A percentile compares a stretch with the other conserved stretches of the same genome.
phyloP scores from a whole-genome alignment of 2,113 vertebrate species.

The Bettongia penicillata region DNA sequence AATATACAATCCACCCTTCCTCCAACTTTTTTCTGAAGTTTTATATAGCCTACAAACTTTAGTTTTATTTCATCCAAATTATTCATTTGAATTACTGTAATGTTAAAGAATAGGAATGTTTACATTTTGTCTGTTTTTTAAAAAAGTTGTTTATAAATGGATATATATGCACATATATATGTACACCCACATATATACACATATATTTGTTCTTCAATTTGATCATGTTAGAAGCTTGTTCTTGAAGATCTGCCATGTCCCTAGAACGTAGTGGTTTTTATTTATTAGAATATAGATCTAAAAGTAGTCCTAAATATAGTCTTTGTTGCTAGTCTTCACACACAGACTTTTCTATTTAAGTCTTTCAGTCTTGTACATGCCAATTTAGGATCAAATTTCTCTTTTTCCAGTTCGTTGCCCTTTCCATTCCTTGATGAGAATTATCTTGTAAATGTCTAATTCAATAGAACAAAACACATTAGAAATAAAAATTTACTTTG shows the following conservation, averaged over 20 bases:
- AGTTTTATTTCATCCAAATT: neutral
- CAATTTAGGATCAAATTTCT: slow-evolving; percentile 77
- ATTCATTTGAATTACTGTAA: neutral
- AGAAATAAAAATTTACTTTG: slow-evolving; percentile 29
- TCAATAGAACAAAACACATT: slow-evolving; percentile 49
- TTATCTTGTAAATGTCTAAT: slow-evolving; percentile 41
- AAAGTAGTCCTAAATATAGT: slow-evolving; percentile 78
- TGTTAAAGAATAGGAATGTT: slow-evolving; percentile 31
- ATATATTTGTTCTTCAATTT: neutral
- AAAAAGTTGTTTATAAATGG: slow-evolving; percentile 28
- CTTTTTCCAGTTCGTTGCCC: slow-evolving; percentile 75
- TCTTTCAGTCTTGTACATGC: slow-evolving; percentile 75
- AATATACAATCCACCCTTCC: neutral
- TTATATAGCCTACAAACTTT: slow-evolving; percentile 33
- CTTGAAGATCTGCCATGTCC: slow-evolving; percentile 17
- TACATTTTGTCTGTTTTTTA: slow-evolving; percentile 35
- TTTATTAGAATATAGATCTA: slow-evolving; percentile 72
- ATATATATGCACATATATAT: neutral
- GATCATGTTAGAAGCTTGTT: slow-evolving; percentile 27
- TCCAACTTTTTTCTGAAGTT: slow-evolving; percentile 20
- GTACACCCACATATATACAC: neutral
- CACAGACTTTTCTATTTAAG: slow-evolving; percentile 80
- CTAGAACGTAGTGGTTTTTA: neutral
- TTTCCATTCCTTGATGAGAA: slow-evolving; percentile 47
- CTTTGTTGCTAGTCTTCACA: slow-evolving; percentile 77